Evolutionary conservation across 2,113 vertebrate species (phyloP).

Genomic region (Peromyscus polionotus): DNA sequence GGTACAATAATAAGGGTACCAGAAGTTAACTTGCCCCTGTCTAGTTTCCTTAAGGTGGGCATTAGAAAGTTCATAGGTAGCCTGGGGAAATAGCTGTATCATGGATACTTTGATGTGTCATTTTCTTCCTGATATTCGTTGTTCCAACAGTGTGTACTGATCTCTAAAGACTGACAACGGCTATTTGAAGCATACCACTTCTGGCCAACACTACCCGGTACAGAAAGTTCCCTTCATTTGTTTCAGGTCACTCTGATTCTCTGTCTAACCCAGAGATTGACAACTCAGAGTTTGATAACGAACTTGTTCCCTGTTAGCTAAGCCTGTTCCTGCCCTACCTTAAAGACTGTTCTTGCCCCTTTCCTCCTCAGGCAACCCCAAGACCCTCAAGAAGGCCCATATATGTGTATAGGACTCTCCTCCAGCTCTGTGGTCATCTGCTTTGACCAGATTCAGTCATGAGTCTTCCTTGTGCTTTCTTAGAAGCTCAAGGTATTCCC

Average conservation of each 20-base stretch:
- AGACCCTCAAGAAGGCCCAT: not conserved
- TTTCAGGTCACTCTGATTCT: not conserved
- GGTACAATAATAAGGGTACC: not conserved
- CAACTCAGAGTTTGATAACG: not conserved
- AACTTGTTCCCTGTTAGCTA: not conserved
- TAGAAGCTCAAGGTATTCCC: not conserved
- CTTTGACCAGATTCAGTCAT: not conserved
- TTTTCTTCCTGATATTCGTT: not conserved
- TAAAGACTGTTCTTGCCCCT: not conserved
- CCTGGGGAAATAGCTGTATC: not conserved
- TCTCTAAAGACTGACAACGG: conserved; percentile 45
- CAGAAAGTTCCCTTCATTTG: not conserved
- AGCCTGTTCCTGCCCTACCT: not conserved
- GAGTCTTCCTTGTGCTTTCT: not conserved
- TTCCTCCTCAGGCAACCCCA: not conserved
- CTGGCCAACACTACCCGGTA: not conserved
- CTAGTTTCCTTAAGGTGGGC: not conserved
- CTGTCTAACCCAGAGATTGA: not conserved
- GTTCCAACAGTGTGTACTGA: conserved; percentile 47
- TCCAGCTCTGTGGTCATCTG: not conserved
- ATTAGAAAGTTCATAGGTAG: not conserved
- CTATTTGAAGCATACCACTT: not conserved
- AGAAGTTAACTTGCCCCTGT: not conserved
- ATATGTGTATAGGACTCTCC: not conserved
- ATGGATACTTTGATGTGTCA: not conserved